Conservation (phyloP, 2,797 vertebrate genomes). For the Naso thynnoides region DNA sequence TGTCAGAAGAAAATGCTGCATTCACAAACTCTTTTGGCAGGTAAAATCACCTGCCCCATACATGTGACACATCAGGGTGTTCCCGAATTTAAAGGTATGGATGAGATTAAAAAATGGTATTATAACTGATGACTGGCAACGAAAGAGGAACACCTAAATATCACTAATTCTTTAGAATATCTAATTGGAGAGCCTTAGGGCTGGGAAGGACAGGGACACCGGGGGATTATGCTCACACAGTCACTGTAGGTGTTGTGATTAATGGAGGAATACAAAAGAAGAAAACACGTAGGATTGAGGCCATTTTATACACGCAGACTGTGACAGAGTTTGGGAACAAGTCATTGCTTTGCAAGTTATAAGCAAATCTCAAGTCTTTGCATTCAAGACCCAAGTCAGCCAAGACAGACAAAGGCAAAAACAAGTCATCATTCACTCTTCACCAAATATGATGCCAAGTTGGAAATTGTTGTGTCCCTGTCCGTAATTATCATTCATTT, state of each 20-base stretch:
- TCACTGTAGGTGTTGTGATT: slow-evolving; percentile 33
- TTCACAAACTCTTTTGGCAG: neutral
- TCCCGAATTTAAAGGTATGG: neutral
- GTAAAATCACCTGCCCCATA: neutral
- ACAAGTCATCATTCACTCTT: too few species aligned
- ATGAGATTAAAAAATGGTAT: neutral
- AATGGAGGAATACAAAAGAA: neutral
- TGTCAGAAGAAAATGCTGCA: neutral
- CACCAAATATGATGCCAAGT: too few species aligned
- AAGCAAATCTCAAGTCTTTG: too few species aligned
- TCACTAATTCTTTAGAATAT: slow-evolving; percentile 13
- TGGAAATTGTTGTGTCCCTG: too few species aligned
- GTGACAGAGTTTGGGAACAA: too few species aligned
- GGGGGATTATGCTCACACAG: neutral
- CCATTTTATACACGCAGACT: neutral
- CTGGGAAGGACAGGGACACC: slow-evolving; percentile 18
- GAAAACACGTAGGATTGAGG: neutral
- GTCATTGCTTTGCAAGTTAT: too few species aligned
- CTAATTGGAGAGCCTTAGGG: slow-evolving; percentile 31
- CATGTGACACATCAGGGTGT: slow-evolving; percentile 11
- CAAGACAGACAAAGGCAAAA: too few species aligned
- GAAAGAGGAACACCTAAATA: neutral
- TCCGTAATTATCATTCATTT: too few species aligned
- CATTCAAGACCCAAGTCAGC: too few species aligned
- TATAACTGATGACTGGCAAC: neutral